Conservation (phyloP, 2,797 vertebrate genomes). For the Discoglossus pictus region DNA sequence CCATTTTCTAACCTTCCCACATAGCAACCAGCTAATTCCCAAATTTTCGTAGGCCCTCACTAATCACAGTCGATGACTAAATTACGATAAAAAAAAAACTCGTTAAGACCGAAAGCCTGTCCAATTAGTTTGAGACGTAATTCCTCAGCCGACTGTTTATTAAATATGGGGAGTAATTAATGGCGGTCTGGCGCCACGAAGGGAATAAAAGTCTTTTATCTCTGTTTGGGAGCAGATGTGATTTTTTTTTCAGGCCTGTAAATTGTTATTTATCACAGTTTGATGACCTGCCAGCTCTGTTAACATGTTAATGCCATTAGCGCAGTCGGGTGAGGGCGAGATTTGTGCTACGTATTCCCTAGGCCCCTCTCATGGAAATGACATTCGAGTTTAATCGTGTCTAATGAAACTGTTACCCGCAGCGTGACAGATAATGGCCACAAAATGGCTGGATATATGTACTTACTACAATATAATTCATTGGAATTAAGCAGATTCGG, state of each 20-base stretch:
- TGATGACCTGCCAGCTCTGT: conserved; percentile 39
- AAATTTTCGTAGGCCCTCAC: no score
- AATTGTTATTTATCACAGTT: conserved; percentile 48
- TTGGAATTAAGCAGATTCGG: no score
- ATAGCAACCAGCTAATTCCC: no score
- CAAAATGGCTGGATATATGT: no score
- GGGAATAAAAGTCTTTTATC: conserved; percentile 46
- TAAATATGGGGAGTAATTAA: conserved; percentile 40
- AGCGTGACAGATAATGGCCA: no score
- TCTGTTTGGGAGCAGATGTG: conserved; percentile 39
- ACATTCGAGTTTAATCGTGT: background rate
- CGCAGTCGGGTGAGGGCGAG: conserved; percentile 4
- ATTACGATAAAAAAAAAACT: conserved; percentile 24
- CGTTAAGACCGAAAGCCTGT: conserved; percentile 27
- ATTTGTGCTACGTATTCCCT: conserved; percentile 8
- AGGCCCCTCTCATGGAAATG: background rate
- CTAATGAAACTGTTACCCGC: conserved; percentile 4
- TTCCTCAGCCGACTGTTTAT: conserved; percentile 25
- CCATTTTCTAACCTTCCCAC: no score
- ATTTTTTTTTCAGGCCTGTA: conserved; percentile 35
- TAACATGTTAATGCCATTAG: conserved; percentile 40
- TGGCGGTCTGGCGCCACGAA: conserved; percentile 17
- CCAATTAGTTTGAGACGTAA: background rate
- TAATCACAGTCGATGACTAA: no score
- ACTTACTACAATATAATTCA: no score